A percentile compares a stretch with the other conserved stretches of the same genome.
Conservation (phyloP, 2,888 invertebrate species). For the Germaria angustata region DNA sequence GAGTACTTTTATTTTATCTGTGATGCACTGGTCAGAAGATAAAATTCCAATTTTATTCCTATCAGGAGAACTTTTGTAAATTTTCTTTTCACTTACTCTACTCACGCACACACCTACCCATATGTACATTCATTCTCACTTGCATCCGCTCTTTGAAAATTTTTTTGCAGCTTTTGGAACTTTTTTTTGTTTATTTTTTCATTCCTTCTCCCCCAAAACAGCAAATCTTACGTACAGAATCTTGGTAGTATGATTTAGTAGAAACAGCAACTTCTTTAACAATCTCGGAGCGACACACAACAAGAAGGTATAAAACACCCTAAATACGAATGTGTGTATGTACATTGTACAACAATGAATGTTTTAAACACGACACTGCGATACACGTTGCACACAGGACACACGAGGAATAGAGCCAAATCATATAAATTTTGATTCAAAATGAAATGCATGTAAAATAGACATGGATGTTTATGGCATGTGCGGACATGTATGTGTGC, state of each 20-base stretch:
- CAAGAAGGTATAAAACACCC: constrained; percentile 52
- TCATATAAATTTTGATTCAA: constrained; percentile 33
- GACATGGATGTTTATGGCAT: not conserved
- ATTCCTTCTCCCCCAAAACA: constrained; percentile 24
- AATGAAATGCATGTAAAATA: not conserved
- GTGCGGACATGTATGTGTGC: not conserved
- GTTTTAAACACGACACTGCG: not conserved
- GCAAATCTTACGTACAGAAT: constrained; percentile 34
- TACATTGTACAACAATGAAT: constrained; percentile 11
- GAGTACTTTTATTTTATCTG: not conserved
- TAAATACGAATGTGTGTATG: constrained; percentile 28
- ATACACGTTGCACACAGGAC: constrained; percentile 20
- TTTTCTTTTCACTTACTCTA: constrained; percentile 17
- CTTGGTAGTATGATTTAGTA: constrained; percentile 63
- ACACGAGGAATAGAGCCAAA: constrained; percentile 19
- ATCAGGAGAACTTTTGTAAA: not conserved
- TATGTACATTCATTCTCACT: constrained; percentile 19
- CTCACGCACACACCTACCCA: no score
- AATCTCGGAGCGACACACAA: constrained; percentile 21
- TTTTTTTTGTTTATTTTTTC: not conserved
- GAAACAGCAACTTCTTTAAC: constrained; percentile 42
- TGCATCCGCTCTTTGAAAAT: constrained; percentile 16
- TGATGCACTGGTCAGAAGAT: not conserved
- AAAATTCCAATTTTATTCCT: not conserved
- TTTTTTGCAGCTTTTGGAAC: constrained; percentile 3